Base-by-base conservation (phyloP, 2,888 invertebrate genomes). In the Folsomia manolachei region DNA sequence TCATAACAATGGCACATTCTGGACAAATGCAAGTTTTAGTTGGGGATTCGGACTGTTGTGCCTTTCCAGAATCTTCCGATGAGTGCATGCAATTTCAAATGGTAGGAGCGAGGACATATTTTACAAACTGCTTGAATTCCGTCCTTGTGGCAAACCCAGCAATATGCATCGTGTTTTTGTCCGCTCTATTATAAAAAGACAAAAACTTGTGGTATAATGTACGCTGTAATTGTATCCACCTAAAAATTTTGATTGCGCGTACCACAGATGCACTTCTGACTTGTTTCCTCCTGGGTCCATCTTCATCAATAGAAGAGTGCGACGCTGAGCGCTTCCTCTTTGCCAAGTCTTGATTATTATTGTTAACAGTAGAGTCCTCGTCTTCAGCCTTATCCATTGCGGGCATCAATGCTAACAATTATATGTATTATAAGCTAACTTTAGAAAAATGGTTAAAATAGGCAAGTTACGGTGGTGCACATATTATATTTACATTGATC, bases 71-170 rank as follows among this genome's bases (percentile, higher is more conserved):
- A 39, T 72, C 51, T 24, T 73, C 74, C 19, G 75, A 73, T 26
- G 74, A 85, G 64, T 85, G 83, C 72, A 91, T 87, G 84, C 97
- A 97, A n/a, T 82, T 89, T 90, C 18, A 86, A 86, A 85, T 97
- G 97, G 85, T 89, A 96, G 0, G 91, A 89, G 26, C 96, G 87
- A 1, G 93, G 91, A 83, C 97, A 97, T 23, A 91, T 89, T 27
- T 91, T 90, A 83, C 96, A 96, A 7, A 87, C 85, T 81, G 89
- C 84, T 19, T 85, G 82, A n/a, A 83, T 82, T 2, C 82, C 82
- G 63, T 90, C 89, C 82, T 90, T 89, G 82, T 95, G 94, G 82
- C 97, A 97, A 75, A 92, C 86, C 95, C 96, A 97, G 84, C 97
- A 97, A 83, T 90, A 96, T 19, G 88, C 86, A 84, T 95, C 94